Conservation (phyloP, 2,113 vertebrate species). For the Podocnemis expansa region DNA sequence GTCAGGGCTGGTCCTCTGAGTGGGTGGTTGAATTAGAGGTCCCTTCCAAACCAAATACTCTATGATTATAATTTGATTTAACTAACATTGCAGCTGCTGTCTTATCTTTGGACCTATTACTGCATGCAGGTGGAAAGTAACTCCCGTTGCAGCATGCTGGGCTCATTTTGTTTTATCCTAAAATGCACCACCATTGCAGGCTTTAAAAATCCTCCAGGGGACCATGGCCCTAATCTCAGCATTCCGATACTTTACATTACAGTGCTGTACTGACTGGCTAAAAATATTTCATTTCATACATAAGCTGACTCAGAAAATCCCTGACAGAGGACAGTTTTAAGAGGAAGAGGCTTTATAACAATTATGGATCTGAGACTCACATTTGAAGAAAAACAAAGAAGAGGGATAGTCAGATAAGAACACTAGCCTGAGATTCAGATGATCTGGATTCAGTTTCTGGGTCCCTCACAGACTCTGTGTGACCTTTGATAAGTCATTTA, state of each 20-base stretch:
- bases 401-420: accelerated
- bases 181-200: not conserved
- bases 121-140: accelerated
- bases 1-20: too few relatives aligned
- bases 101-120: not conserved
- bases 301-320: not conserved
- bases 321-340: not conserved
- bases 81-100: not conserved
- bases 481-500: accelerated
- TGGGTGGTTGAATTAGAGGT: too few relatives aligned
- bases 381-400: not conserved
- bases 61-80: accelerated
- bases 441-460: not conserved
- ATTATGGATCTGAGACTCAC: not conserved
- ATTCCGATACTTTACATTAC: accelerated
- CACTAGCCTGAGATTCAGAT: not conserved
- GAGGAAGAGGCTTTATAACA: not conserved
- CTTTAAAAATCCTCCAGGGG: not conserved
- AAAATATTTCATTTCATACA: not conserved
- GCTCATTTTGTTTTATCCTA: not conserved
- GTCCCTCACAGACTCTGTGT: not conserved
- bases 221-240: not conserved
- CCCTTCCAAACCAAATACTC: too few relatives aligned
- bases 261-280: not conserved
- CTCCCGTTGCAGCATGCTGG: accelerated